A percentile compares a stretch with the other conserved stretches of the same genome.
These are phyloP conservation scores for Protodeltote pygarga DNA, from an alignment of 2,888 invertebrate genomes.

Conservation along the genomic window DNA sequence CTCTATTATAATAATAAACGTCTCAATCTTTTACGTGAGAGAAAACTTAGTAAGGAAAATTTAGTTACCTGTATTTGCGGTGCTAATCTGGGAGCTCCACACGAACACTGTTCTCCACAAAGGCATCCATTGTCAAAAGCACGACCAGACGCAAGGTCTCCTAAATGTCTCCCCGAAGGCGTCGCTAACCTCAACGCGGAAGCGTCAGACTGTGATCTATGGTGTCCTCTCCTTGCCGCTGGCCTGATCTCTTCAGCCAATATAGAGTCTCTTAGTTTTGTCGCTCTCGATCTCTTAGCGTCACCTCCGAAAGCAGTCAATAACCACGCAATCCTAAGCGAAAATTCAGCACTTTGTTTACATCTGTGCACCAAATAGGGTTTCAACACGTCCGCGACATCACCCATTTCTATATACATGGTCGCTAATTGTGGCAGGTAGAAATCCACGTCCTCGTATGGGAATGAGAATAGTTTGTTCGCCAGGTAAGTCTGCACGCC, in stretches of 20 bases:
- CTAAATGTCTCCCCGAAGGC: constrained; percentile 90
- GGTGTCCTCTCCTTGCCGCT: constrained; percentile 77
- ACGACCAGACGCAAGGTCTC: constrained; percentile 96
- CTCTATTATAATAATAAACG: too few species aligned
- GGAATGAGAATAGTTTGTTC: constrained; percentile 98
- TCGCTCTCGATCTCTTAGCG: constrained; percentile 73
- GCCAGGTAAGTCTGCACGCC: constrained; percentile 99
- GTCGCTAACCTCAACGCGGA: constrained; percentile 88
- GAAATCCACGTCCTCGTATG: constrained; percentile 96
- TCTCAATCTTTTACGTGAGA: too few species aligned
- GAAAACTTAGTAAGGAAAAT: background rate
- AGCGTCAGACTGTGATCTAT: constrained; percentile 93
- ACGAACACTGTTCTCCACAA: constrained; percentile 92
- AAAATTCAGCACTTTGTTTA: constrained; percentile 97
- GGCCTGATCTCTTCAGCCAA: constrained; percentile 82
- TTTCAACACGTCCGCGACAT: constrained; percentile 93
- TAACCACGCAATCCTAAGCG: constrained; percentile 98
- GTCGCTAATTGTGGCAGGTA: constrained; percentile 99
- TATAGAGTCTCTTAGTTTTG: constrained; percentile 77
- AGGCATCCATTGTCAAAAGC: constrained; percentile 99
- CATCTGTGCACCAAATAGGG: constrained; percentile 88
- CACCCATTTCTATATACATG: constrained; percentile 99
- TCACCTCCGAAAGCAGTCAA: constrained; percentile 96
- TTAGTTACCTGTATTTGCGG: constrained; percentile 78
- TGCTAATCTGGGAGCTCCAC: constrained; percentile 81